Percentiles rank a stretch among this genome's conserved stretches.
phyloP scores from a whole-genome alignment of 2,888 invertebrate genomes.

The Therioaphis trifolii region DNA sequence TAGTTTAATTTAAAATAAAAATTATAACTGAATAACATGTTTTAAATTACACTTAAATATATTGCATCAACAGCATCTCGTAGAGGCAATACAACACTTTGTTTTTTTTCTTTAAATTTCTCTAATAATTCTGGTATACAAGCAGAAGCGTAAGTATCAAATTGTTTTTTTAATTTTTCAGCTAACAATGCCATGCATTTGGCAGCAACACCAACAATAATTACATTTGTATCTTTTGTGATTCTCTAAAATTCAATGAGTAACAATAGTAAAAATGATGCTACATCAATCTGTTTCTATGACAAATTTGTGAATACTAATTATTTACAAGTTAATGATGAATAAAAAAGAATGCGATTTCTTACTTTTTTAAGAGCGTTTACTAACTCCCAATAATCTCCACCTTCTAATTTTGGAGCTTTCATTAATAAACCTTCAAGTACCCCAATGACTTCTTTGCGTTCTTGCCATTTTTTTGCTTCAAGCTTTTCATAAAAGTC shows the following conservation, averaged over 20 bases:
- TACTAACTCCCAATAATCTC: constrained; percentile 92
- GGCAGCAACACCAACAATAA: constrained; percentile 87
- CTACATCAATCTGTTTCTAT: background rate
- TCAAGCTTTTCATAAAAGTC: constrained; percentile 95
- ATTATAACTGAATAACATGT: background rate
- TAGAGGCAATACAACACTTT: constrained; percentile 85
- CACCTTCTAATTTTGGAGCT: constrained; percentile 86
- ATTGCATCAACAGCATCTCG: constrained; percentile 92
- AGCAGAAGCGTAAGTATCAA: constrained; percentile 83
- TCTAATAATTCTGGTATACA: constrained; percentile 85
- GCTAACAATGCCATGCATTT: constrained; percentile 88
- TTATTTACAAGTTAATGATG: background rate
- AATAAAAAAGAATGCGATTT: background rate
- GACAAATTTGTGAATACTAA: background rate
- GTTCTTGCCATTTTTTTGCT: constrained; percentile 95
- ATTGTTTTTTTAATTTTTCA: constrained; percentile 86
- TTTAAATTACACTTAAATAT: constrained; percentile 76
- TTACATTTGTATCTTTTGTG: constrained; percentile 93
- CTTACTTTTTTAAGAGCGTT: constrained; percentile 85
- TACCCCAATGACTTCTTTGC: constrained; percentile 90
- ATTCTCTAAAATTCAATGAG: constrained; percentile 76
- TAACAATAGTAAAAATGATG: no score
- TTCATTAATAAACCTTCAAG: constrained; percentile 80
- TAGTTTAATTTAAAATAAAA: background rate
- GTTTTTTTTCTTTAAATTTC: constrained; percentile 98